phyloP scores from a whole-genome alignment of 2,113 vertebrate species.

The Globicephala melas region DNA sequence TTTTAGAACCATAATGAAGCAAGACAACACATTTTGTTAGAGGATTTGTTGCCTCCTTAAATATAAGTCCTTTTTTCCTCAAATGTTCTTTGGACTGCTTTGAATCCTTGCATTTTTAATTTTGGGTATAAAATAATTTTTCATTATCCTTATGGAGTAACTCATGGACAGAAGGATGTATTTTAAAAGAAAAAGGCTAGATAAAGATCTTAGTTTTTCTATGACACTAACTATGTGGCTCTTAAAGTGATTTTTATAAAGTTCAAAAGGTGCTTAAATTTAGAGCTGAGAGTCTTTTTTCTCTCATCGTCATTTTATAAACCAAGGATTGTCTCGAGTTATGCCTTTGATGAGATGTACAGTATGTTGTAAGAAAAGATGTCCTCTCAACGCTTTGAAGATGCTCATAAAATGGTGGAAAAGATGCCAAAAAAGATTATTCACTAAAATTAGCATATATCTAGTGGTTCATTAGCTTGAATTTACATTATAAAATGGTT shows the following conservation, averaged over 20 bases:
- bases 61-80: background rate
- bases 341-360: conserved; percentile 55
- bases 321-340: conserved; percentile 70
- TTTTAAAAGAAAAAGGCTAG: conserved; percentile 51
- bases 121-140: conserved; percentile 40
- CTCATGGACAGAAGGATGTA: conserved; percentile 38
- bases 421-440: conserved; percentile 64
- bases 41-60: conserved; percentile 33
- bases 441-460: conserved; percentile 60
- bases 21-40: conserved; percentile 12
- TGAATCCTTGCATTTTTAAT: conserved; percentile 44
- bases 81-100: background rate
- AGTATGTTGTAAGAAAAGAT: conserved; percentile 64
- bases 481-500: conserved; percentile 20
- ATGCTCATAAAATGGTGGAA: conserved; percentile 44
- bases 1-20: conserved; percentile 13
- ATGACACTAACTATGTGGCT: conserved; percentile 32
- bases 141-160: conserved; percentile 39
- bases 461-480: conserved; percentile 60
- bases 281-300: conserved; percentile 44
- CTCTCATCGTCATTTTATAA: conserved; percentile 64
- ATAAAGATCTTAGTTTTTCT: conserved; percentile 71
- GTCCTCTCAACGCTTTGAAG: conserved; percentile 53
- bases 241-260: conserved; percentile 53
- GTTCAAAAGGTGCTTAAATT: conserved; percentile 72